Evolutionary conservation across 2,113 vertebrate species (phyloP).

Genomic region (Lophochroa leadbeateri): DNA sequence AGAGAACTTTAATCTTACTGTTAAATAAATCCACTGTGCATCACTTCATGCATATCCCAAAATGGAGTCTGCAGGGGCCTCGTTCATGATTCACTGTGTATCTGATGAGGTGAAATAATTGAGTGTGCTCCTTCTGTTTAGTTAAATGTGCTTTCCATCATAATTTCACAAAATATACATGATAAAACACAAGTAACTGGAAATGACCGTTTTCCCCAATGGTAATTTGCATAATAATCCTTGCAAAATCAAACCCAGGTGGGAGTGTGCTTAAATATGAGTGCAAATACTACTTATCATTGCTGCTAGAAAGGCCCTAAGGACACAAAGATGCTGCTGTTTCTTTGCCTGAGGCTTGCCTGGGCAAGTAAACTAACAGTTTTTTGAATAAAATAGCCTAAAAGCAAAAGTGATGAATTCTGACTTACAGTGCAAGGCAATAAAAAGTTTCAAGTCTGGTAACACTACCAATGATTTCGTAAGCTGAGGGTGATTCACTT

Average conservation of each 20-base stretch:
- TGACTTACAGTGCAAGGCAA: not conserved
- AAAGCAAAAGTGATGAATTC: not conserved
- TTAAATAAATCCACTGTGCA: not conserved
- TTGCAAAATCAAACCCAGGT: not conserved
- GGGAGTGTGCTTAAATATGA: not conserved
- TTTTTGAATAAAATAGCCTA: not conserved
- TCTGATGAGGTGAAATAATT: not conserved
- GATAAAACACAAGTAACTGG: not conserved
- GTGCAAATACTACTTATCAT: not conserved
- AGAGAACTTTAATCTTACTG: not conserved
- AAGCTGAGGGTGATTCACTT: not conserved
- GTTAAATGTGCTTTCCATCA: not conserved
- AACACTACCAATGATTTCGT: accelerated
- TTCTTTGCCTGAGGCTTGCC: not conserved
- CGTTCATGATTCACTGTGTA: accelerated
- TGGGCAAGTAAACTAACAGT: not conserved
- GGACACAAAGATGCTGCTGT: not conserved
- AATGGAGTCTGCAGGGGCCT: not conserved
- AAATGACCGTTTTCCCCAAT: accelerated
- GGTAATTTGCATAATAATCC: not conserved
- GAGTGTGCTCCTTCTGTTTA: not conserved
- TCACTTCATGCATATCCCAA: accelerated
- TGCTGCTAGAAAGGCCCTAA: not conserved
- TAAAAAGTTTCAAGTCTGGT: not conserved
- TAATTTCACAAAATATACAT: not conserved